Conservation (phyloP, 2,113 vertebrate species). For the Lonchura striata region DNA sequence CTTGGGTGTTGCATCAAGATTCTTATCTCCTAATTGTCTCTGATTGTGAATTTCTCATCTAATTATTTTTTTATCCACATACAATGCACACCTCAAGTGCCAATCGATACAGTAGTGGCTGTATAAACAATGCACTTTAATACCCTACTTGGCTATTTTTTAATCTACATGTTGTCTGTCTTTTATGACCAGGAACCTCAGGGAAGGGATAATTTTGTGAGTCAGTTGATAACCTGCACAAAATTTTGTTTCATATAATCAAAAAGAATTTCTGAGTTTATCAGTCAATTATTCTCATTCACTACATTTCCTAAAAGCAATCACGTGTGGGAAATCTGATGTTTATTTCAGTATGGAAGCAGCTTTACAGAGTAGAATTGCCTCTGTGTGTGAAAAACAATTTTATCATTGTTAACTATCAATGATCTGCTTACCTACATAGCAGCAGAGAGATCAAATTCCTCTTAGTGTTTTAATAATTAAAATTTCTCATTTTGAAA, state of each 20-base stretch:
- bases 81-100: not conserved
- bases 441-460: not conserved
- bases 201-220: not conserved
- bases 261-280: not conserved
- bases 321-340: not conserved
- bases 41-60: not conserved
- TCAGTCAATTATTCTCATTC: not conserved
- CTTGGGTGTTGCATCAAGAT: not conserved
- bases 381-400: not conserved
- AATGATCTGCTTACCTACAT: not conserved
- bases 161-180: not conserved
- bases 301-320: not conserved
- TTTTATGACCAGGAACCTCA: not conserved
- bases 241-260: not conserved
- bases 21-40: not conserved
- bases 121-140: not conserved
- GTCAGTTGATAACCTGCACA: not conserved
- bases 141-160: not conserved
- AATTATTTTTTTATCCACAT: not conserved
- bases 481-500: not conserved
- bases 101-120: not conserved
- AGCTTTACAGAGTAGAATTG: not conserved
- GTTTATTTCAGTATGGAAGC: not conserved
- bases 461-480: not conserved
- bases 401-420: not conserved